Conservation (phyloP, 2,797 vertebrate species). For the Vespertilio murinus region DNA sequence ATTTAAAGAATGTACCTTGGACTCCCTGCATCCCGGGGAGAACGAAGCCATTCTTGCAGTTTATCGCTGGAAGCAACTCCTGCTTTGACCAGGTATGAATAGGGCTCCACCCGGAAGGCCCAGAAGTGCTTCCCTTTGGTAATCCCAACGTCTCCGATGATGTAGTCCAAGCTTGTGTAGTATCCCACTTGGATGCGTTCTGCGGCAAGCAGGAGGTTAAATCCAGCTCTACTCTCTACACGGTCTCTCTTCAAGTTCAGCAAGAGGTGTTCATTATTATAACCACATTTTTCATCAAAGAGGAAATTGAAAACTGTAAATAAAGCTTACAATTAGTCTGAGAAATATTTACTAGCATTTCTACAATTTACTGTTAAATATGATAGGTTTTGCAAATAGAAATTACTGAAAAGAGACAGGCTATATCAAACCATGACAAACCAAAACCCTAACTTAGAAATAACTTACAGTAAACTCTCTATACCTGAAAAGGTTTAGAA, state of each 20-base stretch:
- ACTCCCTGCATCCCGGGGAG: constrained; percentile 92
- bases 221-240: constrained; percentile 95
- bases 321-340: constrained; percentile 35
- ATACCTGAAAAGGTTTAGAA: not conserved
- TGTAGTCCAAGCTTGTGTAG: constrained; percentile 94
- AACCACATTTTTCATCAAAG: constrained; percentile 97
- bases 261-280: constrained; percentile 91
- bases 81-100: constrained; percentile 95
- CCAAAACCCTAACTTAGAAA: not conserved
- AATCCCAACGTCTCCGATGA: constrained; percentile 94
- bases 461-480: not conserved
- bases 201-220: constrained; percentile 90
- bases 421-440: not conserved
- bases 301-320: constrained; percentile 94
- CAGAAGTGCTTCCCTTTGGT: constrained; percentile 95
- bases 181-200: constrained; percentile 94
- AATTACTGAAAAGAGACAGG: not conserved
- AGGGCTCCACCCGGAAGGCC: constrained; percentile 93
- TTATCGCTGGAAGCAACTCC: constrained; percentile 95
- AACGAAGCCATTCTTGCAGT: constrained; percentile 95
- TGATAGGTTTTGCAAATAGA: not conserved
- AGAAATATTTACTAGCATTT: not conserved
- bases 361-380: not conserved
- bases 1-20: constrained; percentile 87
- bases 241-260: constrained; percentile 90